Evolutionary conservation across 1,140 invertebrate species (phyloP), one percentile per base, ranked within the genome.

Genomic region (Mizuhopecten yessoensis): DNA sequence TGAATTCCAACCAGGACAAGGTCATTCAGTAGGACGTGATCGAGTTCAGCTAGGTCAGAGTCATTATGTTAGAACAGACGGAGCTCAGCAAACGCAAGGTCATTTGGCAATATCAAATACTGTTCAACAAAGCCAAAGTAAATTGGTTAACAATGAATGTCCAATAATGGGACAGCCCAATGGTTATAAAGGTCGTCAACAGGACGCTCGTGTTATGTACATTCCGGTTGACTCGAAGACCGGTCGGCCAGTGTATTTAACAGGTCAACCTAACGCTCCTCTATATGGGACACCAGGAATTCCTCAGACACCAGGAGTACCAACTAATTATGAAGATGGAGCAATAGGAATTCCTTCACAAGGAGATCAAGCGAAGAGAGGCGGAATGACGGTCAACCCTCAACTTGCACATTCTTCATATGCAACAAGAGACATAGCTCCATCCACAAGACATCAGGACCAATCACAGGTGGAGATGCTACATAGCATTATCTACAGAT

Each of bases 191-290:
- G 86, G 86, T 34, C 23, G n/a, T n/a, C n/a, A n/a, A n/a, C n/a
- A n/a, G n/a, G n/a, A n/a, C n/a, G n/a, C n/a, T n/a, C n/a, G 86
- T 75, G 34, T 91, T 23, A 20, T 86, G n/a, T 89, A 91, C 20
- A 42, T 89, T n/a, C 91, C 91, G 86, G 89, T 86, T 49, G 49
- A 91, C 86, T 75, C 45, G 75, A 36, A 10, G 13, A 87, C 86
- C 0, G 88, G 88, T 20, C 42, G 89, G 23, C 86, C 86, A 34
- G 5, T 49, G 11, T 33, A 90, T 39, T 86, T 90, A 49, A 45
- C 20, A 49, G 86, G 34, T 34, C 36, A 49, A 34, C 86, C 87
- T 87, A 39, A 13, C 3, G 5, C 23, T n/a, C 45, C 39, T 87
- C 45, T 57, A 3, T 11, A 23, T 57, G 23, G 23, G 17, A 57